Evolutionary conservation across 2,113 vertebrate species (phyloP).

Genomic region (western clawed frog (Xenopus tropicalis)): UCB_Xtro_10.0 CM004443.2:41316501-41317000

Average conservation of each 20-base stretch:
- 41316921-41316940: neutral
- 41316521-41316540: too few relatives aligned
- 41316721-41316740: neutral
- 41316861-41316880: neutral
- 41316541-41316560: neutral
- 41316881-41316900: neutral
- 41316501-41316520: too few relatives aligned
- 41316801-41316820: constrained; percentile 1
- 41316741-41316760: neutral
- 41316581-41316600: neutral
- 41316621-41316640: neutral
- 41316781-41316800: neutral
- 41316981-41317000: too few relatives aligned
- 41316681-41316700: neutral
- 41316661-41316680: neutral
- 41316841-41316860: neutral
- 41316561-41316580: neutral
- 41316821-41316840: neutral
- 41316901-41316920: neutral
- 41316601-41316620: constrained; percentile 3
- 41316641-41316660: neutral
- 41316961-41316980: too few relatives aligned
- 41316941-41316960: neutral
- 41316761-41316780: too few relatives aligned
- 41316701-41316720: neutral